Percentiles rank a stretch among this genome's conserved stretches.
Conservation (phyloP, 2,113 vertebrate genomes). For the Aphelocoma coerulescens region DNA sequence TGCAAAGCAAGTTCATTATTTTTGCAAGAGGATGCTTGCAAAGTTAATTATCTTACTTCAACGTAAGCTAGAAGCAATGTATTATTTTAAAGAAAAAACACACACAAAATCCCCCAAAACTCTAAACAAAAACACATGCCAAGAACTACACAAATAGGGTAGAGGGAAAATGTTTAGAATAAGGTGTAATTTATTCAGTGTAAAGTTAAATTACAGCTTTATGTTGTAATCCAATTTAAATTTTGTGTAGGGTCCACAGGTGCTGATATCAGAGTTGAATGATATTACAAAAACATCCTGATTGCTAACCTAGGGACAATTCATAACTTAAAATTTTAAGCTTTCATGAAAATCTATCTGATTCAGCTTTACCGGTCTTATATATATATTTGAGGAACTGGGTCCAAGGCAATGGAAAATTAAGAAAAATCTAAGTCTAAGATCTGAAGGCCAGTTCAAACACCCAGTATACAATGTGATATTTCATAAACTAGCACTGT, state of each 20-base stretch:
- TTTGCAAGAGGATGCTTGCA: background rate
- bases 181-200: background rate
- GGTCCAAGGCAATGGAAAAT: background rate
- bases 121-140: background rate
- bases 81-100: background rate
- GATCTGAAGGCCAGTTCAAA: background rate
- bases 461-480: background rate
- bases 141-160: background rate
- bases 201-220: background rate
- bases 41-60: background rate
- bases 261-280: slow-evolving; percentile 10
- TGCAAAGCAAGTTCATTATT: background rate
- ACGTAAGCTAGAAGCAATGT: background rate
- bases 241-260: background rate
- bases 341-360: background rate
- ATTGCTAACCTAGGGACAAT: background rate
- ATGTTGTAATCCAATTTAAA: background rate
- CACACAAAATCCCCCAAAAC: background rate
- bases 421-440: background rate
- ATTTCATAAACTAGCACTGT: background rate
- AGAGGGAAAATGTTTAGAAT: background rate
- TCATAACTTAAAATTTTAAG: slow-evolving; percentile 19
- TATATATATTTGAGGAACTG: background rate
- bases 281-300: background rate
- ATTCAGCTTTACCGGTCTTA: background rate